phyloP scores from a whole-genome alignment of 2,888 invertebrate species.

The Xylota segnis region DNA sequence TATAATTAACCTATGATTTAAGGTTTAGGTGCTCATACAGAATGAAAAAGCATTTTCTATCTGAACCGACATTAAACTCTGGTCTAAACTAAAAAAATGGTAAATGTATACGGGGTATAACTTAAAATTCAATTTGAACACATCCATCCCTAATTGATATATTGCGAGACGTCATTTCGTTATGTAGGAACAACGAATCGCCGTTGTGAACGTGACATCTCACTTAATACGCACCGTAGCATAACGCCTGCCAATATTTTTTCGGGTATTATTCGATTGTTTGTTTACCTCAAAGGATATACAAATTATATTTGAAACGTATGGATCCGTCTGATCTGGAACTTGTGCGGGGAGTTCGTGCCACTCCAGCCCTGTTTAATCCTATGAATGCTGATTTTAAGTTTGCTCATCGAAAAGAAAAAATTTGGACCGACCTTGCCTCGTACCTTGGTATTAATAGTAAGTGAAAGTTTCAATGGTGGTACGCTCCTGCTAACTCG shows the following conservation, averaged over 20 bases:
- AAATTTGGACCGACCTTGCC: slow-evolving; percentile 83
- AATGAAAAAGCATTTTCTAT: no score
- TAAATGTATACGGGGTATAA: no score
- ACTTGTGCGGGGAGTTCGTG: slow-evolving; percentile 81
- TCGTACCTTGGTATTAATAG: slow-evolving; percentile 78
- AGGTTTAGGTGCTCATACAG: no score
- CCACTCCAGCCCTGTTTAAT: slow-evolving; percentile 82
- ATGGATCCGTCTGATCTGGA: slow-evolving; percentile 79
- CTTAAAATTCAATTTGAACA: not conserved
- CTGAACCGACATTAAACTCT: no score
- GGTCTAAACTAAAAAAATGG: no score
- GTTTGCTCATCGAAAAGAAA: slow-evolving; percentile 82
- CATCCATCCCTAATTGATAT: not conserved
- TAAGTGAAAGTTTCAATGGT: slow-evolving; percentile 38
- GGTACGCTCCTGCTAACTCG: not conserved
- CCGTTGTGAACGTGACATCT: slow-evolving; percentile 46
- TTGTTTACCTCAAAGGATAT: slow-evolving; percentile 15
- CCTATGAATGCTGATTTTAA: slow-evolving; percentile 82
- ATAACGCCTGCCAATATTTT: slow-evolving; percentile 50
- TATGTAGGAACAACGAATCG: slow-evolving; percentile 8
- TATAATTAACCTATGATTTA: no score
- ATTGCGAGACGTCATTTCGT: not conserved
- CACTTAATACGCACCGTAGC: slow-evolving; percentile 45
- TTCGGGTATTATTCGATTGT: slow-evolving; percentile 39
- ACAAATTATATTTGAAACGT: not conserved